These are phyloP conservation scores for Ganaspis sp. DNA, from an alignment of 1,140 invertebrate species.

Conservation along the genomic window DNA sequence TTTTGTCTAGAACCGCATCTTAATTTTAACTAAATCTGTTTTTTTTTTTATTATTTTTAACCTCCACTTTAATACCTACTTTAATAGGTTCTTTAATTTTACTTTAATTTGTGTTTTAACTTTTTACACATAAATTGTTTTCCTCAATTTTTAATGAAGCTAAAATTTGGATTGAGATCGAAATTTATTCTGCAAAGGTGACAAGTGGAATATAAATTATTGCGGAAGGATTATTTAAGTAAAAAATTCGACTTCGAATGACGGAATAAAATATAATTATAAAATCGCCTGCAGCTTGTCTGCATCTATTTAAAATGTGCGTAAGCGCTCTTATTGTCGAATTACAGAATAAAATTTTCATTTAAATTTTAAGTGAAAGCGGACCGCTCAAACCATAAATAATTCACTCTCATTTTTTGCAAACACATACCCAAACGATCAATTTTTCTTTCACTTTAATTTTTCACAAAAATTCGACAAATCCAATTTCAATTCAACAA, in stretches of 20 bases:
- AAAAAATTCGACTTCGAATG: background rate
- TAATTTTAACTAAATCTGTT: no score
- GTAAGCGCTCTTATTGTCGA: constrained; percentile 14
- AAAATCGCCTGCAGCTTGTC: constrained; percentile 21
- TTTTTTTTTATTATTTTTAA: no score
- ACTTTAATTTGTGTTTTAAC: no score
- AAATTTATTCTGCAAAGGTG: background rate
- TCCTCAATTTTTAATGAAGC: no score
- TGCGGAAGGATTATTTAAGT: background rate
- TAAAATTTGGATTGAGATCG: no score
- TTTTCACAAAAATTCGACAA: no score
- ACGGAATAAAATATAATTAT: background rate
- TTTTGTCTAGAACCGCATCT: no score
- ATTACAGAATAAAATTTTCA: constrained; percentile 22
- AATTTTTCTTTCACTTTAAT: background rate
- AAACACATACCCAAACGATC: background rate
- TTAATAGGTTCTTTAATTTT: no score
- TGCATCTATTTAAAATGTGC: constrained; percentile 15
- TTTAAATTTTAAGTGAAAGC: constrained; percentile 29
- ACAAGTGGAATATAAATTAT: constrained; percentile 12
- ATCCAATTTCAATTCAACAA: no score
- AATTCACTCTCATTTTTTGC: background rate
- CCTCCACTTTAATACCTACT: no score
- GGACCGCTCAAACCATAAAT: background rate
- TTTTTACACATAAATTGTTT: no score